phyloP scores from a whole-genome alignment of 2,888 invertebrate species.

The Phortica magna region DNA sequence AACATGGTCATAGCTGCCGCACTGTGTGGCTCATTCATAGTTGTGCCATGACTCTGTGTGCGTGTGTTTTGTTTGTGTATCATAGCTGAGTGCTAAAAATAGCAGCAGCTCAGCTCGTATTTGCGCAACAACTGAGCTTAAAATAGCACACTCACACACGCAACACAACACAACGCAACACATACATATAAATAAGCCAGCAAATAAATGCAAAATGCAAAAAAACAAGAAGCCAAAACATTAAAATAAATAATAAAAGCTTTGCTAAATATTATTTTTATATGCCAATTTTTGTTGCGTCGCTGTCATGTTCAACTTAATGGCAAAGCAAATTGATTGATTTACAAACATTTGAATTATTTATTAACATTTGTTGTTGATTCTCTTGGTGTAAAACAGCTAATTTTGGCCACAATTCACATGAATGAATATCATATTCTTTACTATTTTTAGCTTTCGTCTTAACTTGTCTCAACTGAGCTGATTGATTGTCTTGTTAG shows the following conservation, averaged over 20 bases:
- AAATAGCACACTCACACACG: background rate
- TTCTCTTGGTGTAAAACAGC: too few species aligned
- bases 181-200: background rate
- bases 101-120: background rate
- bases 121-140: background rate
- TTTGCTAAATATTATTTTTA: background rate
- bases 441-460: too few species aligned
- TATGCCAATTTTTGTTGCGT: background rate
- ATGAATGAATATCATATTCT: too few species aligned
- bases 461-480: too few species aligned
- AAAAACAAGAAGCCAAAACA: slow-evolving; percentile 17
- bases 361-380: too few species aligned
- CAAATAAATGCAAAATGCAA: slow-evolving; percentile 41
- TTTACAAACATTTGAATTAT: too few species aligned
- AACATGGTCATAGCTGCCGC: background rate
- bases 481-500: too few species aligned
- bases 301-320: too few species aligned
- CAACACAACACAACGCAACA: background rate
- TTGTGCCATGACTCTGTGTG: background rate
- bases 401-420: too few species aligned
- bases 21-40: background rate
- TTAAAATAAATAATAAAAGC: background rate
- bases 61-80: background rate
- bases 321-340: too few species aligned
- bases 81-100: background rate